phyloP scores from a whole-genome alignment of 2,113 vertebrate species.

The Dromas ardeola region DNA sequence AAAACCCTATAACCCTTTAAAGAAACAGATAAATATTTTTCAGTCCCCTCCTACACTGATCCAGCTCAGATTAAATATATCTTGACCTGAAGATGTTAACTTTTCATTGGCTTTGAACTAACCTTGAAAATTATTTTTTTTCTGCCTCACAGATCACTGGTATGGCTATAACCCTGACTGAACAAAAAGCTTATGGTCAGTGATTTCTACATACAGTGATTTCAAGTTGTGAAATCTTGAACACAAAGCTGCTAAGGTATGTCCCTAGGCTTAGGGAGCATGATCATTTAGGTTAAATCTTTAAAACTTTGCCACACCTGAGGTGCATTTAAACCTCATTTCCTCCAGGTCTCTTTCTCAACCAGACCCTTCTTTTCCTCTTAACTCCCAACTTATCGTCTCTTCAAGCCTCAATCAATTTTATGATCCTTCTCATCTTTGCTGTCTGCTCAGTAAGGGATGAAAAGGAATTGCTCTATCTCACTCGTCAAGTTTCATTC shows the following conservation, averaged over 20 bases:
- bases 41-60: not conserved
- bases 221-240: not conserved
- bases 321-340: not conserved
- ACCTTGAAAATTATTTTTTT: not conserved
- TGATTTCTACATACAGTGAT: not conserved
- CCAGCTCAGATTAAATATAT: not conserved
- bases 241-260: not conserved
- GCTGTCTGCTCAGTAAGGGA: not conserved
- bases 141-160: not conserved
- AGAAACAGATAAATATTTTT: not conserved
- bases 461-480: too few species aligned
- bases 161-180: not conserved
- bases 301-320: not conserved
- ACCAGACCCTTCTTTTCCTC: not conserved
- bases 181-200: not conserved
- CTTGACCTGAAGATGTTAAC: not conserved
- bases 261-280: not conserved
- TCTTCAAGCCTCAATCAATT: not conserved
- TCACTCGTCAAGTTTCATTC: not conserved
- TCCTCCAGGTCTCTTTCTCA: not conserved
- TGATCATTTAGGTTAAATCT: not conserved
- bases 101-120: not conserved
- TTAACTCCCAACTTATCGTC: not conserved
- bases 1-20: not conserved
- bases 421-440: conserved; percentile 1